Evolutionary conservation across 2,888 invertebrate genomes (phyloP), one percentile per base, ranked within the genome.

Genomic region (Dolomedes plantarius): DNA sequence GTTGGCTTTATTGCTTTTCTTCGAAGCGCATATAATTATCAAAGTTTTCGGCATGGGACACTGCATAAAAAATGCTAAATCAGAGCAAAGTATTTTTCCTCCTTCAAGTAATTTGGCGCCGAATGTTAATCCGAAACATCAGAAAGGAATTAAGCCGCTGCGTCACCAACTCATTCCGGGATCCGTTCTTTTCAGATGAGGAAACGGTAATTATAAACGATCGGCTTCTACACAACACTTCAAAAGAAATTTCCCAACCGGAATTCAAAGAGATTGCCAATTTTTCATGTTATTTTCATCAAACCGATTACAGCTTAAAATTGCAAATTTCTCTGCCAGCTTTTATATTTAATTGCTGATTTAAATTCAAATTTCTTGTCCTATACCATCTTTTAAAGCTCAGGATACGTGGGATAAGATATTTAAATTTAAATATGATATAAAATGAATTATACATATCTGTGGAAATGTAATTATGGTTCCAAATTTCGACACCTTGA

Each of bases 141-240:
- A 75, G 82, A 78, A 73, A 72, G 76, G 75, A 83, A 83, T 77
- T 83, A 77, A 83, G 67, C 62, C 73, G 5, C 19, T 31, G 29
- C 74, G 62, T 75, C 62, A 71, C 64, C 39, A 71, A 28, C 29
- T 56, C 39, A 65, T 27, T 27, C 23, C 65, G 64, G 39, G 9
- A 39, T 69, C 56, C 64, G 75, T 82, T 71, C 82, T 50, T 77
- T 50, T 76, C 36, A 69, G 75, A 82, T 72, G 83, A 72, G 46
- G 77, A 76, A 83, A 83, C 72, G 76, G 76, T 83, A 83, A 83
- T 83, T 83, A 77, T 64, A 77, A 72, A 72, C 77, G 83, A 76
- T 83, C 72, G 76, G 76, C 71, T 67, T 41, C 73, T 71, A 46
- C 5, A 46, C 46, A 46, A 46, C 46, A 46, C 32, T 41, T 41